phyloP scores from a whole-genome alignment of 2,888 invertebrate species.

The Augiades crinisus region DNA sequence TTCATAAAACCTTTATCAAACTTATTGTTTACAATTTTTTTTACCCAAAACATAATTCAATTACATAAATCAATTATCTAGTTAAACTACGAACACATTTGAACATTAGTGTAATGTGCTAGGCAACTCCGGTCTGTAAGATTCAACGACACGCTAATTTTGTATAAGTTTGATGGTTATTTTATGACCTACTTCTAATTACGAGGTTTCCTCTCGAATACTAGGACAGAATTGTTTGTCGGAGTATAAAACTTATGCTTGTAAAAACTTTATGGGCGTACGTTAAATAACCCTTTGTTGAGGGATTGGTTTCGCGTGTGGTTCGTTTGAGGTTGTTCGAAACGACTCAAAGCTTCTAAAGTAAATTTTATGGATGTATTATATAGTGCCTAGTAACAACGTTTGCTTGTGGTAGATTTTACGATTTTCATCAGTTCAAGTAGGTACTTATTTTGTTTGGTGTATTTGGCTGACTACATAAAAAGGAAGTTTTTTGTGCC shows the following conservation, averaged over 20 bases:
- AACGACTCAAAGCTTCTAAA: slow-evolving; percentile 7
- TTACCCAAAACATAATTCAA: no score
- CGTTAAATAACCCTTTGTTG: slow-evolving; percentile 64
- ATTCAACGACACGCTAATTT: slow-evolving; percentile 54
- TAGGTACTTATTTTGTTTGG: no score
- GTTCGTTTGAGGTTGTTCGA: slow-evolving; percentile 27
- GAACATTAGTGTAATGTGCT: no score
- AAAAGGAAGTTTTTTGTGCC: no score
- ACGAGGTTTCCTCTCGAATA: slow-evolving; percentile 64
- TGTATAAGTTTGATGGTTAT: slow-evolving; percentile 73
- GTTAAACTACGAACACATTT: no score
- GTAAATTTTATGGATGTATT: slow-evolving; percentile 16
- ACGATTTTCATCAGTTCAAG: no score
- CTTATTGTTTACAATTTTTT: no score
- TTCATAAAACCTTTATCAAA: no score
- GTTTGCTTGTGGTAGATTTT: slow-evolving; percentile 8
- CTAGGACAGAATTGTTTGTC: slow-evolving; percentile 67
- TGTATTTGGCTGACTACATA: no score
- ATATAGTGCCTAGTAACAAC: neutral
- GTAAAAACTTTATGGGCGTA: slow-evolving; percentile 62
- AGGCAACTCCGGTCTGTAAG: no score
- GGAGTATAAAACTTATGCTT: slow-evolving; percentile 51
- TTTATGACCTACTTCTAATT: slow-evolving; percentile 76
- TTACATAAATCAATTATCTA: no score
- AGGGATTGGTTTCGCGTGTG: slow-evolving; percentile 43